Evolutionary conservation across 2,797 vertebrate genomes (phyloP), one percentile per base, ranked within the genome.

Genomic region (Orestias chungarensis): DNA sequence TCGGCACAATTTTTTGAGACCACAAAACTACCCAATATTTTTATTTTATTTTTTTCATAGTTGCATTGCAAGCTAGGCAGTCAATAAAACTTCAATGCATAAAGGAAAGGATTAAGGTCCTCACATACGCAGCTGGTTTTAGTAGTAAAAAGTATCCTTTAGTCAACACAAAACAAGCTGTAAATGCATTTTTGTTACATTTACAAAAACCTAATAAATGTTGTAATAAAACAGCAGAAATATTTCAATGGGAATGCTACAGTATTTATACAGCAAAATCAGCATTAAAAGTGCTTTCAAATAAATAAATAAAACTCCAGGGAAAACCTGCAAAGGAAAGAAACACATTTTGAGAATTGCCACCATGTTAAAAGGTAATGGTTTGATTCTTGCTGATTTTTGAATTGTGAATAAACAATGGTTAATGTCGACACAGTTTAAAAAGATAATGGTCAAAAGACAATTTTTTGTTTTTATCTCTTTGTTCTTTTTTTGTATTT

Each of bases 1-100:
- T 87, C 88, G 79, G 69, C 64, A 71, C 74, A 87, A 83, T 73
- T 79, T 79, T 76, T 59, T 86, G 86, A 87, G 83, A 71, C 82
- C 87, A 89, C 88, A 78, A 87, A 91, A 88, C n/a, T n/a, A n/a
- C n/a, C n/a, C n/a, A n/a, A n/a, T n/a, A n/a, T n/a, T n/a, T n/a
- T n/a, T n/a, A n/a, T n/a, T n/a, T n/a, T n/a, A n/a, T n/a, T n/a
- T n/a, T n/a, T n/a, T n/a, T n/a, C n/a, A n/a, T n/a, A n/a, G n/a
- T n/a, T n/a, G n/a, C n/a, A n/a, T n/a, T n/a, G n/a, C n/a, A n/a
- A n/a, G n/a, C n/a, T n/a, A n/a, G n/a, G n/a, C n/a, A n/a, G n/a
- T n/a, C n/a, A n/a, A n/a, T n/a, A n/a, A n/a, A n/a, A n/a, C n/a
- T n/a, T n/a, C n/a, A n/a, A n/a, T n/a, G n/a, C n/a, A n/a, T n/a